These are phyloP conservation scores for Agelaius tricolor DNA, from an alignment of 2,113 vertebrate genomes.

Conservation along the genomic window DNA sequence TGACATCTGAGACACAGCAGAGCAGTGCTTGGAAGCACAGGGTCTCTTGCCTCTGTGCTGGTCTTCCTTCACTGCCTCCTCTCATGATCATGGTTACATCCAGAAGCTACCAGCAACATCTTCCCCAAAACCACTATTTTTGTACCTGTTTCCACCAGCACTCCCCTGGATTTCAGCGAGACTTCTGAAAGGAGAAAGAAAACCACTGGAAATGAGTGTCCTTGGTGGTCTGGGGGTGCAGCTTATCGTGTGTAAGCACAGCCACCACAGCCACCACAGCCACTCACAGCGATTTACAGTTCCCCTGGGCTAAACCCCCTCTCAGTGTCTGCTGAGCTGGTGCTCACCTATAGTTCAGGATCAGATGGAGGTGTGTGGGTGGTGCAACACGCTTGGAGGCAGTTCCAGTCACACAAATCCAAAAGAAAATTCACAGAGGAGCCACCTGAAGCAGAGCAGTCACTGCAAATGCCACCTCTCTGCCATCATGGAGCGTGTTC, in stretches of 20 bases:
- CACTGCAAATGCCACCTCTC: background rate
- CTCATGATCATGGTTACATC: background rate
- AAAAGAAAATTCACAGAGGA: background rate
- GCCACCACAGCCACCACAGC: background rate
- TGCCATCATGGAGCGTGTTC: background rate
- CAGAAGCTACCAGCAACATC: background rate
- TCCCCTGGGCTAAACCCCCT: background rate
- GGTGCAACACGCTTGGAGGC: background rate
- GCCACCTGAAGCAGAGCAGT: background rate
- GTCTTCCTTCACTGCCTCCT: background rate
- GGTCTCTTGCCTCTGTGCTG: background rate
- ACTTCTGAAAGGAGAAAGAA: background rate
- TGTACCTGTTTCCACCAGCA: background rate
- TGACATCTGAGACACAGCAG: background rate
- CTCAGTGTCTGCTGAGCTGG: background rate
- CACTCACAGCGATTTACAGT: background rate
- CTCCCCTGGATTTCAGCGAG: background rate
- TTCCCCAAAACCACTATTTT: background rate
- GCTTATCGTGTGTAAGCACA: background rate
- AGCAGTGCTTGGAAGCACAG: background rate
- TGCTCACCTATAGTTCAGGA: background rate
- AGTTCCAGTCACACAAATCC: background rate
- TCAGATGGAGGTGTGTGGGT: background rate
- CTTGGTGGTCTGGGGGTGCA: background rate
- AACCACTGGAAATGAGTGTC: background rate